Percentiles rank a stretch among this genome's conserved stretches.
These are phyloP conservation scores for Drosophila parthenogenetica DNA, from an alignment of 2,888 invertebrate species.

Conservation along the genomic window DNA sequence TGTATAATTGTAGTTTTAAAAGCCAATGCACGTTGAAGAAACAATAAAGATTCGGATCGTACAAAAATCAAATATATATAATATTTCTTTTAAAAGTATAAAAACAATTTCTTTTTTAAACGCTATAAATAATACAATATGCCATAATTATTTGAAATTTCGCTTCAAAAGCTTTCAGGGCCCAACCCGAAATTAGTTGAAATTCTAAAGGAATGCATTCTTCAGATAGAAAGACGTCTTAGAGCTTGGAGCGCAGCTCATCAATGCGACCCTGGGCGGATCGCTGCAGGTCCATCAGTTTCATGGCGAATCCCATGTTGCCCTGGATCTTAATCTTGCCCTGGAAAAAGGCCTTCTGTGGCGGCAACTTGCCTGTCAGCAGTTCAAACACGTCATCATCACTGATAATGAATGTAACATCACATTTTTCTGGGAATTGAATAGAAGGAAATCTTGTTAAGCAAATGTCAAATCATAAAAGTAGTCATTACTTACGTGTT, in stretches of 20 bases:
- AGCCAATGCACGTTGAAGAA: conserved; percentile 77
- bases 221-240: conserved; percentile 78
- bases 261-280: conserved; percentile 91
- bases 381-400: conserved; percentile 95
- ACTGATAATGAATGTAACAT: conserved; percentile 94
- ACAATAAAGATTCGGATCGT: conserved; percentile 80
- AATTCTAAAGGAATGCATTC: conserved; percentile 14
- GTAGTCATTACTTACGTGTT: conserved; percentile 78
- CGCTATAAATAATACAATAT: conserved; percentile 38
- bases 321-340: conserved; percentile 98
- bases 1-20: conserved; percentile 68
- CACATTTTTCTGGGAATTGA: conserved; percentile 89
- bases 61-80: conserved; percentile 48
- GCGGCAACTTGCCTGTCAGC: conserved; percentile 95
- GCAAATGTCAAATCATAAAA: background rate
- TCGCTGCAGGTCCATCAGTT: conserved; percentile 93
- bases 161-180: conserved; percentile 14
- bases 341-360: conserved; percentile 98
- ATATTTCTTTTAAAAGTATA: conserved; percentile 7
- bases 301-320: conserved; percentile 98
- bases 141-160: conserved; percentile 12
- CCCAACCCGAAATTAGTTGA: conserved; percentile 26
- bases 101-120: conserved; percentile 20
- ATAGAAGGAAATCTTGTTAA: background rate
- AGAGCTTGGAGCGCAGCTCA: conserved; percentile 90